Percentiles rank a stretch among this genome's conserved stretches.
Evolutionary conservation across 2,113 vertebrate genomes (phyloP).

Genomic region (Ictalurus furcatus): DNA sequence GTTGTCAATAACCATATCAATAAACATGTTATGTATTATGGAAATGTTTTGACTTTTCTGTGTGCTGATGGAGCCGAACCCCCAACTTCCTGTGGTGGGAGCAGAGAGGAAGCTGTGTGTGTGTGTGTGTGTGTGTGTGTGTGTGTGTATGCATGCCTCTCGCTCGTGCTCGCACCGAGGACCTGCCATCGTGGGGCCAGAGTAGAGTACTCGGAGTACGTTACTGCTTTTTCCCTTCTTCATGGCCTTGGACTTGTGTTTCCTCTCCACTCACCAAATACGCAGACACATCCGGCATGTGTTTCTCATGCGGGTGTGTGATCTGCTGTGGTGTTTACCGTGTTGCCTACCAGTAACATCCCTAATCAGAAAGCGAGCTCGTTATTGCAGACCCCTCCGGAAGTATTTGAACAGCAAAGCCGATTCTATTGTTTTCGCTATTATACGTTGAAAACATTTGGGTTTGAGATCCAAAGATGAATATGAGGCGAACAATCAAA

Average conservation of each 20-base stretch:
- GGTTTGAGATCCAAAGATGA: too few relatives aligned
- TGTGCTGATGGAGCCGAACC: slow-evolving; percentile 65
- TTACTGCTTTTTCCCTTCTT: slow-evolving; percentile 55
- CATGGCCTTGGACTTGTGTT: slow-evolving; percentile 60
- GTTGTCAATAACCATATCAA: slow-evolving; percentile 47
- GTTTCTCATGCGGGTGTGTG: slow-evolving; percentile 47
- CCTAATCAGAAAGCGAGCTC: slow-evolving; percentile 6
- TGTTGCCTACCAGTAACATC: slow-evolving; percentile 28
- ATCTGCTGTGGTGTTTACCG: slow-evolving; percentile 33
- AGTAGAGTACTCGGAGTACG: too few relatives aligned
- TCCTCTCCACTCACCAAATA: slow-evolving; percentile 56
- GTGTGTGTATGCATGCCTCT: not conserved
- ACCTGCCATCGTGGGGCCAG: slow-evolving; percentile 52
- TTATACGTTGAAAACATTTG: too few relatives aligned
- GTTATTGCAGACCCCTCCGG: not conserved
- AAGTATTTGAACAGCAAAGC: too few relatives aligned
- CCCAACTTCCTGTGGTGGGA: slow-evolving; percentile 66
- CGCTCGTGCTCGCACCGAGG: slow-evolving; percentile 61
- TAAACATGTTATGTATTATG: slow-evolving; percentile 43
- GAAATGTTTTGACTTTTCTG: slow-evolving; percentile 61
- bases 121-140: slow-evolving; percentile 54
- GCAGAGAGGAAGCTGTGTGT: slow-evolving; percentile 58
- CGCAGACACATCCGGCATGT: slow-evolving; percentile 49
- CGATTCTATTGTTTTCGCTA: too few relatives aligned
- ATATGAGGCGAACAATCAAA: too few relatives aligned